Evolutionary conservation across 2,888 invertebrate genomes (phyloP), one percentile per base, ranked within the genome.

Genomic region (Aleiodes testaceus): DNA sequence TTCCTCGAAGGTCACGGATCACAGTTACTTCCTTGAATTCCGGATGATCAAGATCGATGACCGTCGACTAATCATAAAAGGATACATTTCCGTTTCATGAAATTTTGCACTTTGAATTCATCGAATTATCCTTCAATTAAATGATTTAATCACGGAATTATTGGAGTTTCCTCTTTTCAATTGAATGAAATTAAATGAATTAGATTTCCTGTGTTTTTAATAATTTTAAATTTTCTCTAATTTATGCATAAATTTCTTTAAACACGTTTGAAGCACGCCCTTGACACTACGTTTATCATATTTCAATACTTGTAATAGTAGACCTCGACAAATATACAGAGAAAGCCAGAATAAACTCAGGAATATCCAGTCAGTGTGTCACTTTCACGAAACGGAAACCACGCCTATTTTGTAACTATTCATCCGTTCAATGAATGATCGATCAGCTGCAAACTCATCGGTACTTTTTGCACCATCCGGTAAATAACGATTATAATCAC

Each of bases 341-440:
- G 77, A 77, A 76, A 76, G 75, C 70, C 67, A 69, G 12, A 45
- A 45, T n/a, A n/a, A 45, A 22, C 44, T 63, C n/a, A 63, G 22
- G 44, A 63, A 7, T 14, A 22, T 22, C 18, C 42, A 26, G 75
- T 74, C 77, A 64, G 72, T 69, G 75, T 74, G 77, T 78, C 79
- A 77, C 78, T 79, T 76, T 74, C 76, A 70, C 73, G 36, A 36
- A 72, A 73, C 77, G 79, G 79, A 79, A 79, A 75, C 79, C 77
- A 78, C 77, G 73, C 73, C 77, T 74, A 74, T 70, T 20, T 55
- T 72, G 63, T 69, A 66, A 65, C 64, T 66, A 73, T 72, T 70
- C 66, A 68, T 66, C 67, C 63, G 70, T 75, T 77, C 18, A 59
- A 67, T 64, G 26, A 61, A 64, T 73, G 74, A 77, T 75, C 73